Conservation (phyloP, 2,888 invertebrate species). For the Agriopis leucophaearia region DNA sequence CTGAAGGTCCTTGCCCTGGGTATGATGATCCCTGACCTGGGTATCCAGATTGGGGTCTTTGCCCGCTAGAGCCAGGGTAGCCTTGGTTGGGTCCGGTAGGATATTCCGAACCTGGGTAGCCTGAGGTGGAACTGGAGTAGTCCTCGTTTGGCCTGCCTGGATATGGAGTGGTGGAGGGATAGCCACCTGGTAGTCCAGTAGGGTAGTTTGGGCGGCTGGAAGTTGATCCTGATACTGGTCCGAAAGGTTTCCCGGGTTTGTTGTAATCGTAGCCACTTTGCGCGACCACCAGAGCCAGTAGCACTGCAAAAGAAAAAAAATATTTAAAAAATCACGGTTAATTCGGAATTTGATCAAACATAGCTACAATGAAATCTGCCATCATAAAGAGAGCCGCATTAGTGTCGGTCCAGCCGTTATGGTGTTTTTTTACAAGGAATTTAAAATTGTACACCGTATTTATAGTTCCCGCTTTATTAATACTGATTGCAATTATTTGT, state of each 20-base stretch:
- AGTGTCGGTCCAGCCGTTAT: too few relatives aligned
- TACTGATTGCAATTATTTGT: too few relatives aligned
- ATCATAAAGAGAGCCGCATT: too few relatives aligned
- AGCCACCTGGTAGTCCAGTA: conserved; percentile 59
- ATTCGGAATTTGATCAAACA: too few relatives aligned
- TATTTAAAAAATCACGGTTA: not conserved
- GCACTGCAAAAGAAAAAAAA: conserved; percentile 65
- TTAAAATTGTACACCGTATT: too few relatives aligned
- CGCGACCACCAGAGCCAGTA: conserved; percentile 70
- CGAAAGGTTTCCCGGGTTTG: conserved; percentile 88
- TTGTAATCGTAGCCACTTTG: conserved; percentile 93
- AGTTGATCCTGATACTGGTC: conserved; percentile 55
- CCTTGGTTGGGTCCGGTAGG: conserved; percentile 61
- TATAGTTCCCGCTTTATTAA: too few relatives aligned
- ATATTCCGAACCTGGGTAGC: conserved; percentile 65
- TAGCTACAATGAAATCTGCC: too few relatives aligned
- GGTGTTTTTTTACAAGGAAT: too few relatives aligned
- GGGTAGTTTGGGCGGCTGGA: conserved; percentile 42
- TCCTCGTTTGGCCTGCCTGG: conserved; percentile 56
- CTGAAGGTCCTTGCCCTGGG: conserved; percentile 47
- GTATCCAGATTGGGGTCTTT: conserved; percentile 56
- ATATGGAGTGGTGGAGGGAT: conserved; percentile 66
- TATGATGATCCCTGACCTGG: conserved; percentile 54
- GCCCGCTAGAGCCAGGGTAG: conserved; percentile 55
- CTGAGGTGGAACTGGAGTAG: conserved; percentile 62